A percentile compares a stretch with the other conserved stretches of the same genome.
These are phyloP conservation scores for Drosophila sulfurigaster DNA, from an alignment of 1,140 invertebrate species.

Conservation along the genomic window DNA sequence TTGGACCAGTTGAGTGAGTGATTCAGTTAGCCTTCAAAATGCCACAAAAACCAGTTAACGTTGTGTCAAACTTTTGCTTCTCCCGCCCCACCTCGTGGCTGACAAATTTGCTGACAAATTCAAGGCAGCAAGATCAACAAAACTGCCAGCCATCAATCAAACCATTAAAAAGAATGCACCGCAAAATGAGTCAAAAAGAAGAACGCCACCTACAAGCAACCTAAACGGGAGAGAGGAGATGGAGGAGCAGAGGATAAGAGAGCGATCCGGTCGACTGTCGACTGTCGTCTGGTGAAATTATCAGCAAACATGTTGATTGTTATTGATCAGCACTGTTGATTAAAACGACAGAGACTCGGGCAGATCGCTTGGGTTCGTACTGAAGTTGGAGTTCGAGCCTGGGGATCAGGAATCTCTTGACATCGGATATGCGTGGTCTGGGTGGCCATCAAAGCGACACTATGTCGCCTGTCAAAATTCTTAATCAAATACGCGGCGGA, in stretches of 20 bases:
- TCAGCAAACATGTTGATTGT: constrained; percentile 83
- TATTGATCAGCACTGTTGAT: constrained; percentile 81
- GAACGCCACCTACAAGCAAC: constrained; percentile 71
- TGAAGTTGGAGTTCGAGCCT: constrained; percentile 2
- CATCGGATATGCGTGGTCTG: constrained; percentile 77
- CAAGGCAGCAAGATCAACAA: constrained; percentile 71
- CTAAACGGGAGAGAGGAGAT: constrained; percentile 2
- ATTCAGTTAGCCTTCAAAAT: constrained; percentile 73
- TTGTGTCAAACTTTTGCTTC: constrained; percentile 50
- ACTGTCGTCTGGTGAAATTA: constrained; percentile 65
- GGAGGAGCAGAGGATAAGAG: neutral
- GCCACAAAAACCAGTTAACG: constrained; percentile 59
- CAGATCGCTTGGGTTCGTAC: constrained; percentile 3
- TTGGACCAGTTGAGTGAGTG: constrained; percentile 57
- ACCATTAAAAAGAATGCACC: constrained; percentile 81
- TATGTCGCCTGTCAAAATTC: constrained; percentile 84
- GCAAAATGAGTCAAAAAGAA: constrained; percentile 69
- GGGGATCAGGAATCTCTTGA: constrained; percentile 27
- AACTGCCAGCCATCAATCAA: constrained; percentile 81
- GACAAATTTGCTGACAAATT: constrained; percentile 83
- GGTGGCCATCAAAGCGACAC: constrained; percentile 82
- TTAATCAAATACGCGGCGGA: constrained; percentile 83
- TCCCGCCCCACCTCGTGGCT: constrained; percentile 33
- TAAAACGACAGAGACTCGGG: constrained; percentile 72
- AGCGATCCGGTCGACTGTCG: neutral